Conservation (phyloP, 2,113 vertebrate species). For the Rana temporaria region DNA sequence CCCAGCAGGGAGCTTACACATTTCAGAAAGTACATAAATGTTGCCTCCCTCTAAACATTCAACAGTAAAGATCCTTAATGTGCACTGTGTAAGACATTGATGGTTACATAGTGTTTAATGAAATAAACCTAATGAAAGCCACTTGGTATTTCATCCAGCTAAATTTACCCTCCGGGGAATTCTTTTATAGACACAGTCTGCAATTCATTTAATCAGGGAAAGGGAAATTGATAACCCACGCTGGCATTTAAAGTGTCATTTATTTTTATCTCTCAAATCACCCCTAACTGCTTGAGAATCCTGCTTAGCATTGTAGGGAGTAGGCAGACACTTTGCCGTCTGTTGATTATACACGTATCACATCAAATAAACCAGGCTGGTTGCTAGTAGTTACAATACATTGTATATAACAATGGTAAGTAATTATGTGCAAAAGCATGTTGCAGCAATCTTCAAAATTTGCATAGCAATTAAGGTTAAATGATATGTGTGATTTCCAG, state of each 20-base stretch:
- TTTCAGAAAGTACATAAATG: constrained; percentile 51
- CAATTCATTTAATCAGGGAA: constrained; percentile 57
- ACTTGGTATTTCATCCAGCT: constrained; percentile 57
- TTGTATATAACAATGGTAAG: constrained; percentile 2
- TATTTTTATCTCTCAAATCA: constrained; percentile 58
- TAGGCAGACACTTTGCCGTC: background rate
- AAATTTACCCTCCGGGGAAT: constrained; percentile 52
- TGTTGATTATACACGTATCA: constrained; percentile 44
- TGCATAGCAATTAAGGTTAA: too few species aligned
- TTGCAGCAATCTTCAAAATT: too few species aligned
- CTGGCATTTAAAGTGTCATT: constrained; percentile 57
- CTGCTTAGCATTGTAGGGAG: constrained; percentile 43
- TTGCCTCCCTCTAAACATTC: constrained; percentile 48
- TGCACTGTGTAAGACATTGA: constrained; percentile 53
- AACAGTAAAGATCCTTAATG: constrained; percentile 48
- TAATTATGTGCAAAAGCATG: background rate
- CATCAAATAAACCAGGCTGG: background rate
- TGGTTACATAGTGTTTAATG: constrained; percentile 59
- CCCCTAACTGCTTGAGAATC: constrained; percentile 41
- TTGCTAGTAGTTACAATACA: background rate
- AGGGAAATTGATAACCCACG: constrained; percentile 55
- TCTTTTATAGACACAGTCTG: constrained; percentile 56
- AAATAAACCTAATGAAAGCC: constrained; percentile 58
- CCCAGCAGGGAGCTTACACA: constrained; percentile 46
- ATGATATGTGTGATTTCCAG: too few species aligned